Conservation (phyloP, 2,888 invertebrate species). For the Nymphalis urticae region DNA sequence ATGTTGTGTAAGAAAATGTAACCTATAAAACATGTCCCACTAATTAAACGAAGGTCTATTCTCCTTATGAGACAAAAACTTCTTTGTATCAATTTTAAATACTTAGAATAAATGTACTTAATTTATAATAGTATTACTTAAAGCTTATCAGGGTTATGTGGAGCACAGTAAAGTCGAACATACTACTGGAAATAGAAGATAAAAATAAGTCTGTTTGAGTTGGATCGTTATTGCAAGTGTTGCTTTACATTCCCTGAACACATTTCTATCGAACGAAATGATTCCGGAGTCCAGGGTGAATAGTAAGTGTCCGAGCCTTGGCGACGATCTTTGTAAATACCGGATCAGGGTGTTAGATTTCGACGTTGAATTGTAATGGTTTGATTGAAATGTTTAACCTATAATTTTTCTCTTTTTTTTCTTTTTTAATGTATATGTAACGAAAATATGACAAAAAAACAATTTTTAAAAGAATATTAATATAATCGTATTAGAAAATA, state of each 20-base stretch:
- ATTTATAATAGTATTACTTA: not conserved
- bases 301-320: constrained; percentile 54
- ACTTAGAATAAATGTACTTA: not conserved
- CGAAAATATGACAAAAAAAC: no score
- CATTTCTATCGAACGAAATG: constrained; percentile 48
- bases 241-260: constrained; percentile 33
- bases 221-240: constrained; percentile 34
- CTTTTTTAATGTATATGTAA: no score
- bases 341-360: constrained; percentile 1
- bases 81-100: no score
- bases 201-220: constrained; percentile 28
- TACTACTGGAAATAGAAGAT: constrained; percentile 23
- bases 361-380: constrained; percentile 1
- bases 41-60: no score
- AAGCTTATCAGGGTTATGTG: not conserved
- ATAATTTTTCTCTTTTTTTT: no score
- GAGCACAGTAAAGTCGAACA: not conserved
- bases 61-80: no score
- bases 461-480: no score
- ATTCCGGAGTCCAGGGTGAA: constrained; percentile 52
- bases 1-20: no score
- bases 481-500: no score
- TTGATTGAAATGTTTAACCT: not conserved
- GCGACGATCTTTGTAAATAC: constrained; percentile 40
- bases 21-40: no score